Evolutionary conservation across 2,113 vertebrate genomes (phyloP).

Genomic region (Syngnathus floridae): DNA sequence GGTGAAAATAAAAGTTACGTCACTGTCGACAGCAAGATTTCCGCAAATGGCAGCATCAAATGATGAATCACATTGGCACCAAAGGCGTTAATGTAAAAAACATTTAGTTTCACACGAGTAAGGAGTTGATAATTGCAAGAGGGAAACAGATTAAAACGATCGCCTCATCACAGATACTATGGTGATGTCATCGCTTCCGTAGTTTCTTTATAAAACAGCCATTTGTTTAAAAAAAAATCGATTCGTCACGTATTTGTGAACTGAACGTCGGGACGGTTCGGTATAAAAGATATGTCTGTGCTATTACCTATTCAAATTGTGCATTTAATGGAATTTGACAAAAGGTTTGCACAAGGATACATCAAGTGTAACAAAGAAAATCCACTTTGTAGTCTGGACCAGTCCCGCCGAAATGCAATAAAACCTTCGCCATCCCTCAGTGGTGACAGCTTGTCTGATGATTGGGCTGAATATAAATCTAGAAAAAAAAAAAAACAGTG

Average conservation of each 20-base stretch:
- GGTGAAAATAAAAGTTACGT: not conserved
- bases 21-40: not conserved
- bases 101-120: slow-evolving; percentile 8
- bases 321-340: not conserved
- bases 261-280: too few species aligned
- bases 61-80: not conserved
- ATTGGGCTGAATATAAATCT: slow-evolving; percentile 22
- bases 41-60: not conserved
- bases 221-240: too few species aligned
- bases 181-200: too few species aligned
- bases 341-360: not conserved
- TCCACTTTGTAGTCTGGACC: not conserved
- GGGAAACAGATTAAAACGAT: not conserved
- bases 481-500: too few species aligned
- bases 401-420: not conserved
- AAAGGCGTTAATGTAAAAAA: not conserved
- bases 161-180: not conserved
- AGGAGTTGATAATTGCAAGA: slow-evolving; percentile 21
- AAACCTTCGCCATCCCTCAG: not conserved
- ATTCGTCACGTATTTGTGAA: too few species aligned
- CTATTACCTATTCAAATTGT: not conserved
- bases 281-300: not conserved
- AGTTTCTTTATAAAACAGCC: too few species aligned
- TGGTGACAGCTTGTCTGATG: slow-evolving; percentile 14
- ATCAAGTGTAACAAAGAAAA: not conserved